Evolutionary conservation across 2,113 vertebrate genomes (phyloP), one percentile per base, ranked within the genome.

Genomic region (Neodon shergylaensis): DNA sequence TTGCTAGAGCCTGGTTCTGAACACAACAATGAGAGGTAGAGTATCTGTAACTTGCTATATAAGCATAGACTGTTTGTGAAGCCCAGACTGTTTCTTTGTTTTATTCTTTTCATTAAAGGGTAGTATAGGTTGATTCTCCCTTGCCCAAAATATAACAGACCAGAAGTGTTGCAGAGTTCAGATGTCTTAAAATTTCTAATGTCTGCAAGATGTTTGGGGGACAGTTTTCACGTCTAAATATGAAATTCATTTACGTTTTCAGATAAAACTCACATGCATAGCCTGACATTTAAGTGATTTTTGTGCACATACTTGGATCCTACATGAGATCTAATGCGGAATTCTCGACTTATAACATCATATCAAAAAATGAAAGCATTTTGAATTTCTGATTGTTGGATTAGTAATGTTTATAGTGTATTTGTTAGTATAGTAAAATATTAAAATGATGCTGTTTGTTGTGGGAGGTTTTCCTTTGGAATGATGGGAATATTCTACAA

Each of bases 31-130:
- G 12, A 94, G 70, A 95, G 12, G 22, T 28, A 76, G 2, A 5
- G 6, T 49, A 42, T 49, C 17, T 5, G 0, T 76, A 82, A 93
- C 72, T 21, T 49, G 31, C n/a, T 92, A 22, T 47, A 42, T 3
- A 88, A 77, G 28, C 44, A 70, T 61, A 16, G 52, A 54, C 52
- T 54, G 14, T 4, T 54, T 54, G 78, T 47, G 24, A 70, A 7
- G 21, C 22, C 77, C 68, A 65, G 19, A 49, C 44, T 31, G 21
- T 68, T 72, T 85, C n/a, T 44, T 85, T 47, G 28, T 76, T 92
- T 94, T 85, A 12, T 88, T 90, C 70, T 95, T 96, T 89, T 79
- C 36, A 90, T 36, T 86, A 81, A 54, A 61, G 1, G 47, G 9
- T 39, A 52, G 24, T 92, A 88, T 16, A 82, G 65, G 26, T 10